Base-by-base conservation (phyloP, 2,888 invertebrate species). In the Drosophila nr. perissopoda region DNA sequence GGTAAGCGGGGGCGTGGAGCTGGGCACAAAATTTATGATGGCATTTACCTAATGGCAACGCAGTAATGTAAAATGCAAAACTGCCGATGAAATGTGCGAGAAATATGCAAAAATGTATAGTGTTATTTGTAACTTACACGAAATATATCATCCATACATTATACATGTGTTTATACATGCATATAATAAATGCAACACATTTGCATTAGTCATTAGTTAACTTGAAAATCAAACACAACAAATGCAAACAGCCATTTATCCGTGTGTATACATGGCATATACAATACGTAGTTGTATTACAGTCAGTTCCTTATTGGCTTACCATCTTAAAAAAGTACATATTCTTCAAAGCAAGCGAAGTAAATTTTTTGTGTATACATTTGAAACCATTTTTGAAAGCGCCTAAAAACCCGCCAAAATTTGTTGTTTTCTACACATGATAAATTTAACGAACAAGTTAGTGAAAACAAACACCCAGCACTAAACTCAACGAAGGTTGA, bases 61-160 rank as follows among this genome's bases (percentile, higher is more conserved):
- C 51, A 29, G 59, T 49, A 74, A 66, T 72, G 72, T 70, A 63
- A 76, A 64, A 80, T 72, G 73, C 74, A 36, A 77, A 78, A 62
- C 38, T n/a, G 54, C 27, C 69, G 56, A 42, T 42, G 29, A 60
- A 54, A 59, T 54, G 64, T 51, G 34, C 38, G 36, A 66, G 56
- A 57, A 61, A 65, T 70, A 78, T 80, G 78, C 65, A 75, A 73
- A 83, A 82, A 84, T 84, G 36, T 76, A 78, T 80, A 80, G 87
- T 87, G 84, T 84, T 87, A 81, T 74, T 85, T 71, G 88, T 82
- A 83, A 79, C 73, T 85, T 71, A 85, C 84, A 85, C 86, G 83
- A 80, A 85, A 75, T 86, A 74, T 75, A 83, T 74, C 86, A 83
- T 69, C 7, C 38, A 38, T 38, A 31, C 16, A 71, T 71, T 56